These are phyloP conservation scores for Sterrhoptilus dennistouni DNA, from an alignment of 2,113 vertebrate species.

Conservation along the genomic window DNA sequence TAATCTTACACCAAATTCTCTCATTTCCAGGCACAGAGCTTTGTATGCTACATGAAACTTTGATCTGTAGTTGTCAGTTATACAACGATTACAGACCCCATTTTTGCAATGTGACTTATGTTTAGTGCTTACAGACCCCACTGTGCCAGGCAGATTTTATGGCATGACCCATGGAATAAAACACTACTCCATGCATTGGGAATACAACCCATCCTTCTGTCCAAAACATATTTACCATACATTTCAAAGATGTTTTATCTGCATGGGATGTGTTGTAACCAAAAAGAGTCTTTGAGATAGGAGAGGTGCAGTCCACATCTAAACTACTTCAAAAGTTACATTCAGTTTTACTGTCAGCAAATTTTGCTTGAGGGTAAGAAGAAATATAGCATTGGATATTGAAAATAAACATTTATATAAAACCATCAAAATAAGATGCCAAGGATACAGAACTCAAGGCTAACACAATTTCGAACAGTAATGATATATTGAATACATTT, in stretches of 20 bases:
- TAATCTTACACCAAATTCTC: neutral
- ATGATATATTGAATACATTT: neutral
- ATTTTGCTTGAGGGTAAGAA: neutral
- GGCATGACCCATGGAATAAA: neutral
- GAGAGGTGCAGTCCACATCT: neutral
- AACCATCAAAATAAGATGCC: neutral
- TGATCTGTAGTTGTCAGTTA: neutral
- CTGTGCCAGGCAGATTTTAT: neutral
- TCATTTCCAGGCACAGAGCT: neutral
- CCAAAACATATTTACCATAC: neutral
- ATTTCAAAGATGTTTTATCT: neutral
- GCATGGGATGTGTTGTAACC: neutral
- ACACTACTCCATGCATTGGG: neutral
- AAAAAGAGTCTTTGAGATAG: neutral
- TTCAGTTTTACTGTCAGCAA: neutral
- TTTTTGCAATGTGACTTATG: neutral
- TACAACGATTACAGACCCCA: neutral
- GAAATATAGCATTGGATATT: neutral
- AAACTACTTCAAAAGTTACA: neutral
- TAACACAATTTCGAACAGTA: neutral
- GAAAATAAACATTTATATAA: neutral
- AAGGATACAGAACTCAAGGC: neutral
- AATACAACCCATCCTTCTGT: neutral
- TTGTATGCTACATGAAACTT: neutral
- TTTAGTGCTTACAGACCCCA: neutral